Evolutionary conservation across 2,888 invertebrate species (phyloP), one percentile per base, ranked within the genome.

Genomic region (Sceliomorpha sp.): DNA sequence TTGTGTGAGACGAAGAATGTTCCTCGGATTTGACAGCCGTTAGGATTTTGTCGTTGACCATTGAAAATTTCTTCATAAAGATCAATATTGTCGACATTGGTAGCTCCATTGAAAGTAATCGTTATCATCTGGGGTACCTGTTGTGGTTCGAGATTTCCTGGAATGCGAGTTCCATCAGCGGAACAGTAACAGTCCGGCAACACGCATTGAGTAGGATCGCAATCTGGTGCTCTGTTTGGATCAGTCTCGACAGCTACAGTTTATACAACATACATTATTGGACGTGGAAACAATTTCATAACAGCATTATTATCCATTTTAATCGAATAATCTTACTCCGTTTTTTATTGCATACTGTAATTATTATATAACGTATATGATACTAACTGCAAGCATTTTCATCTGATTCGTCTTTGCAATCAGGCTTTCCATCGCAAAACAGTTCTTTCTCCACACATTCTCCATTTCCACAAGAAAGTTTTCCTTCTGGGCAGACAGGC

Each of bases 341-440:
- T n/a, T n/a, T n/a, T n/a, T n/a, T n/a, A n/a, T n/a, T n/a, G n/a
- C n/a, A n/a, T n/a, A n/a, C n/a, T n/a, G n/a, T n/a, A n/a, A n/a
- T n/a, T n/a, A n/a, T n/a, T n/a, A n/a, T n/a, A n/a, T n/a, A n/a
- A n/a, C n/a, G n/a, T n/a, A n/a, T 10, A 12, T 26, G 20, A 39
- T 58, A 95, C 96, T 94, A 91, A 97, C 97, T 94, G 91, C 97
- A 97, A 75, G 97, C 95, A 82, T 97, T 97, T 90, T 97, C 97
- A 86, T 97, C 97, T 48, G 97, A 97, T 86, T 96, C 97, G 86
- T 97, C 97, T 84, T 95, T 94, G 90, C 97, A 97, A 87, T 97
- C 97, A 47, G 94, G 92, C 89, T 96, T 95, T 83, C 96, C 97
- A 85, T 97, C 96, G 89, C 97, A 97, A 92, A 97, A 97, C 55